phyloP scores from a whole-genome alignment of 2,888 invertebrate species.

The Bugulina stolonifera region DNA sequence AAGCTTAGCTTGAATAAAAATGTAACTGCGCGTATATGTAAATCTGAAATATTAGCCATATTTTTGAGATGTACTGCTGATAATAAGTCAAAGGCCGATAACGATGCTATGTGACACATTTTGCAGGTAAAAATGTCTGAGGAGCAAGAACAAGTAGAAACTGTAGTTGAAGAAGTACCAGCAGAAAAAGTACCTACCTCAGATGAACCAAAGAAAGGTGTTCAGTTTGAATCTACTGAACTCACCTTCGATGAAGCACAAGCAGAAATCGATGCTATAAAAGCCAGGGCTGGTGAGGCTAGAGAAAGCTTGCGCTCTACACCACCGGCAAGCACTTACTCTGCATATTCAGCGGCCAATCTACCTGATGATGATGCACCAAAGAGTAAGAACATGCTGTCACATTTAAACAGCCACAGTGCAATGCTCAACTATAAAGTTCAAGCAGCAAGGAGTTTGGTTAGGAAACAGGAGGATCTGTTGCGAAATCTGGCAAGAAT shows the following conservation, averaged over 20 bases:
- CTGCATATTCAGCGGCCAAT: neutral
- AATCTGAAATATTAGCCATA: too few species aligned
- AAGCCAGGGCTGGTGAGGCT: constrained; percentile 8
- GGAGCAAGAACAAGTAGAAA: neutral
- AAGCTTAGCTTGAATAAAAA: too few species aligned
- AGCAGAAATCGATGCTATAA: constrained; percentile 24
- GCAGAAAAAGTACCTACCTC: neutral
- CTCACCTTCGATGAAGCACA: constrained; percentile 26
- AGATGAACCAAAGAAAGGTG: neutral
- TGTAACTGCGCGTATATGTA: too few species aligned
- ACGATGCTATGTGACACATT: neutral
- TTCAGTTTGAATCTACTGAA: neutral
- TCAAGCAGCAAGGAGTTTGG: constrained; percentile 1
- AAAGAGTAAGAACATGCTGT: constrained; percentile 26
- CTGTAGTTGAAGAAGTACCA: neutral
- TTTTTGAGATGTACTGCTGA: too few species aligned
- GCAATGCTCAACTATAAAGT: constrained; percentile 25
- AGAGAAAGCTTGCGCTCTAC: constrained; percentile 1
- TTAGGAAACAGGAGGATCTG: constrained; percentile 25
- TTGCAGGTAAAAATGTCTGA: neutral
- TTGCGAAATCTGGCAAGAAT: constrained; percentile 1
- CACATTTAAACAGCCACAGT: constrained; percentile 12
- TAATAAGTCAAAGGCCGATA: too few species aligned
- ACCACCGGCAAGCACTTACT: neutral
- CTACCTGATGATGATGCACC: neutral